Evolutionary conservation across 1,140 invertebrate species (phyloP), one percentile per base, ranked within the genome.

Genomic region (Bombus affinis): DNA sequence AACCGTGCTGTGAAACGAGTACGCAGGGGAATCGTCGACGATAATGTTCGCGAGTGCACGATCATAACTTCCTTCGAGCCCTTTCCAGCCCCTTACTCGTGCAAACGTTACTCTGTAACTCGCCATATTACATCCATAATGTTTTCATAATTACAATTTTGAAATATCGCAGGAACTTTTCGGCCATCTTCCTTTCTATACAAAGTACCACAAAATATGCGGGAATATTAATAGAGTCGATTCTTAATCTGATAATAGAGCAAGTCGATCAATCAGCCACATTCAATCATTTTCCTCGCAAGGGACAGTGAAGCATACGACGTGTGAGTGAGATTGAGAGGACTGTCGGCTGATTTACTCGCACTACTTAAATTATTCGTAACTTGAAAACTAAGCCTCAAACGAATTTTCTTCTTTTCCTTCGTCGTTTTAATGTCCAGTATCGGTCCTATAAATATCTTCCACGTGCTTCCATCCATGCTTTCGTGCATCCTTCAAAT

Each of bases 11-110:
- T 37, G 68, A 32, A 81, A 72, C 53, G 79, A 81, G 44, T 53
- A 39, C 79, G 62, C 35, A 22, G 35, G 68, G 68, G 44, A 81
- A 81, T 59, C 68, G n/a, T 59, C 68, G 44, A 42, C 47, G n/a
- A 42, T 65, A 76, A 76, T 62, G 72, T 32, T 76, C n/a, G 5
- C 53, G 72, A 81, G 39, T 37, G 25, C 39, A 22, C 47, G 10
- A 37, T 66, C 22, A 25, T 53, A 72, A 72, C 68, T 32, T 53
- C 47, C 47, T 37, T n/a, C 5, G n/a, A 15, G 13, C 47, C 2
- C 68, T 32, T 72, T n/a, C 10, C 18, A 57, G 8, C 3, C 47
- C 3, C 18, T 15, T 59, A 13, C 25, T 25, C 35, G 70, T n/a
- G 70, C 25, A 71, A 71, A 71, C 68, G 68, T 70, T 39, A 70